phyloP scores from a whole-genome alignment of 2,888 invertebrate genomes.

The Meta bourneti region DNA sequence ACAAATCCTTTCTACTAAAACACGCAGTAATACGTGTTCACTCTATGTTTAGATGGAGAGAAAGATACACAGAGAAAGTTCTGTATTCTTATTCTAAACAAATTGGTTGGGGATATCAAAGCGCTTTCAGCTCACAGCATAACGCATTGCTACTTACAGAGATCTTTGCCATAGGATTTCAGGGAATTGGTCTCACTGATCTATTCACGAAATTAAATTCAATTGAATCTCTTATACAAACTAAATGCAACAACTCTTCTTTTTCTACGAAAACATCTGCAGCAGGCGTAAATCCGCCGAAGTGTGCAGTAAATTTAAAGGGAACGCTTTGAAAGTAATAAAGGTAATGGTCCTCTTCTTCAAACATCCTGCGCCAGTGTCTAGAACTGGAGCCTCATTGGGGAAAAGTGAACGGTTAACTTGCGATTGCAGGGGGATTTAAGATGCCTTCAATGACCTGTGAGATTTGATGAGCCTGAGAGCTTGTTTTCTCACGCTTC shows the following conservation, averaged over 20 bases:
- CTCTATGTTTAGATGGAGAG: no score
- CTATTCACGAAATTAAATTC: constrained; percentile 1
- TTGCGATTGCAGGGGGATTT: background rate
- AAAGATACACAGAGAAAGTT: no score
- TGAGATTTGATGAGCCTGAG: constrained; percentile 8
- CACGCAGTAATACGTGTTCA: no score
- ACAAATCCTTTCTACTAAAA: no score
- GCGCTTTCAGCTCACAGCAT: no score
- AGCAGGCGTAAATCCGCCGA: constrained; percentile 13
- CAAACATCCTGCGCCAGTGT: no score
- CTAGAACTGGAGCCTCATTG: background rate
- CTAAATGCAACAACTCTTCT: background rate
- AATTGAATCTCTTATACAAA: background rate
- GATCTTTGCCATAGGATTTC: no score
- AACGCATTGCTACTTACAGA: no score
- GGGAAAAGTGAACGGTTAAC: background rate
- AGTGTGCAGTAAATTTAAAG: background rate
- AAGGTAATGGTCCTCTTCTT: constrained; percentile 29
- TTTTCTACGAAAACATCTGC: background rate
- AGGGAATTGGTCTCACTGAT: background rate
- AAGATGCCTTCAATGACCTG: constrained; percentile 1
- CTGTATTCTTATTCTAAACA: no score
- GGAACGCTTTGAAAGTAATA: constrained; percentile 27
- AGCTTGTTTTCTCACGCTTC: background rate
- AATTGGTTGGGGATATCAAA: no score